A percentile compares a stretch with the other conserved stretches of the same genome.
phyloP scores from a whole-genome alignment of 2,888 invertebrate species.

The Laspeyria flexula region DNA sequence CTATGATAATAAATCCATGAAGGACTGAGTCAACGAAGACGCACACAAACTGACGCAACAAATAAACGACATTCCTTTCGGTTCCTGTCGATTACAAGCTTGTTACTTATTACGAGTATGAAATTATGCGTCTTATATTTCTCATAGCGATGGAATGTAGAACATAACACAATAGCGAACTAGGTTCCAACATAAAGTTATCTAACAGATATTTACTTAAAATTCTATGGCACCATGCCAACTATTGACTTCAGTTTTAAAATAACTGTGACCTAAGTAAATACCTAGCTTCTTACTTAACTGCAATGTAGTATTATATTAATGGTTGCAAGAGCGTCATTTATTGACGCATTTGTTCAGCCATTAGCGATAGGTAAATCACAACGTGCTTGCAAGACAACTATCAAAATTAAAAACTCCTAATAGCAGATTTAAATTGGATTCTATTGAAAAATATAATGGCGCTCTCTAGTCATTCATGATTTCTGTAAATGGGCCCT shows the following conservation, averaged over 20 bases:
- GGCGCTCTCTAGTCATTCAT: background rate
- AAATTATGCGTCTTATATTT: constrained; percentile 28
- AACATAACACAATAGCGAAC: background rate
- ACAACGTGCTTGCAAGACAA: too few species aligned
- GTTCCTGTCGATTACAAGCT: constrained; percentile 41
- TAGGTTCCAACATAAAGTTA: background rate
- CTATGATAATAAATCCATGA: constrained; percentile 20
- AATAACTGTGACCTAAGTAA: background rate
- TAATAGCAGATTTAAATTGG: background rate
- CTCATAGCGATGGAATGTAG: constrained; percentile 28
- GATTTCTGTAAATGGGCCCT: background rate
- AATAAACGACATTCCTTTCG: constrained; percentile 46
- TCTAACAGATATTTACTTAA: background rate
- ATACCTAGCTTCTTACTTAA: background rate
- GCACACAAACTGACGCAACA: constrained; percentile 44
- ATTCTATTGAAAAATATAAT: background rate
- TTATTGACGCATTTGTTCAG: background rate
- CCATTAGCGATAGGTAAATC: background rate
- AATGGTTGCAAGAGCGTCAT: background rate
- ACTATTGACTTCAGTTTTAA: background rate
- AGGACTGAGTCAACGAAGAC: constrained; percentile 50
- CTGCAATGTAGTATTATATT: background rate
- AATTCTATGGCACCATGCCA: background rate
- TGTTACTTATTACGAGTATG: constrained; percentile 25
- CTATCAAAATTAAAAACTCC: too few species aligned